Evolutionary conservation across 2,888 invertebrate species (phyloP).

Genomic region (Cheiracanthium punctorium): DNA sequence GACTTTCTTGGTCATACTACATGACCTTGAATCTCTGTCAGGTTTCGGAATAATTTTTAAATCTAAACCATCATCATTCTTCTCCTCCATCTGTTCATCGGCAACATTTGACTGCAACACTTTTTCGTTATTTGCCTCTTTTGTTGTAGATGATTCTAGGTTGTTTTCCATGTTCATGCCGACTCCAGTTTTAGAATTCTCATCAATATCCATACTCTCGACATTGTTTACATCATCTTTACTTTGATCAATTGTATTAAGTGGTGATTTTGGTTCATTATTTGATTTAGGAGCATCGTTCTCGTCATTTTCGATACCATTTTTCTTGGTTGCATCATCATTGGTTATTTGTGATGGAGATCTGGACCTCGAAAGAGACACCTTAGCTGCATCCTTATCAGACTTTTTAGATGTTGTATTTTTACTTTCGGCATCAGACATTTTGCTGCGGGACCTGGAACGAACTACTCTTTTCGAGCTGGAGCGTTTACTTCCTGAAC

Average conservation of each 20-base stretch:
- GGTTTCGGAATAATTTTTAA: not conserved
- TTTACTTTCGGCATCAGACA: slow-evolving; percentile 31
- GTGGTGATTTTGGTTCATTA: not conserved
- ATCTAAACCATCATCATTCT: not conserved
- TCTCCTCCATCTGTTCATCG: not conserved
- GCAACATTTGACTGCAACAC: not conserved
- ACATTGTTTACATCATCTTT: not conserved
- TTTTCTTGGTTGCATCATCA: slow-evolving; percentile 1
- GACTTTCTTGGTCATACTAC: not conserved
- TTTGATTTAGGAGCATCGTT: not conserved
- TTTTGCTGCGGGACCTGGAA: slow-evolving; percentile 45
- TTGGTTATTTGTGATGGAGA: slow-evolving; percentile 23
- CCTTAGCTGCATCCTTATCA: slow-evolving; percentile 11
- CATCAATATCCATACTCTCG: not conserved
- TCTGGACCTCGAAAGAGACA: slow-evolving; percentile 38
- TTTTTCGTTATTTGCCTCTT: not conserved
- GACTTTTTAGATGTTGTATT: slow-evolving; percentile 12
- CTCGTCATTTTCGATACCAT: not conserved
- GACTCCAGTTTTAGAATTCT: not conserved
- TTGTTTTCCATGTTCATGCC: not conserved
- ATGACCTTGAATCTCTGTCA: not conserved
- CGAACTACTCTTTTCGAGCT: slow-evolving; percentile 37
- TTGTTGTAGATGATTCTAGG: not conserved
- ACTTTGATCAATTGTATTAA: not conserved
- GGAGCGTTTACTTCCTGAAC: slow-evolving; percentile 36